A percentile compares a stretch with the other conserved stretches of the same genome.
Evolutionary conservation across 1,140 invertebrate genomes (phyloP).

Genomic region (Druon quercuslanigerum): DNA sequence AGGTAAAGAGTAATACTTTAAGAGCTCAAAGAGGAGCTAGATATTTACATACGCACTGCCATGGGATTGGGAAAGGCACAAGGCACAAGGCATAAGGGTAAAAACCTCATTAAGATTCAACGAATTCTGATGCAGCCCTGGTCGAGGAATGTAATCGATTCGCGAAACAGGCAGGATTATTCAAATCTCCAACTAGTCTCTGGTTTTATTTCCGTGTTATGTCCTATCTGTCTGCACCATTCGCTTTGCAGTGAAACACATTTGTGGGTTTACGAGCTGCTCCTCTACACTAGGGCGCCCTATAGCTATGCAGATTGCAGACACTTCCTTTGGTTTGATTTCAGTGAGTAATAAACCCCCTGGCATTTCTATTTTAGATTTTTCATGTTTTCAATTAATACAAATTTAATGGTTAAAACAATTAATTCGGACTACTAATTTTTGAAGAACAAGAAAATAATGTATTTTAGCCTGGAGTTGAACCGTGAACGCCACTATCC

Average conservation of each 20-base stretch:
- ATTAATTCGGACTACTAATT: too few species aligned
- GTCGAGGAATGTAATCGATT: slow-evolving; percentile 27
- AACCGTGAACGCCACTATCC: too few species aligned
- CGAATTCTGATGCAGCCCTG: slow-evolving; percentile 16
- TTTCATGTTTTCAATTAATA: too few species aligned
- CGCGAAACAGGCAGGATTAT: slow-evolving; percentile 25
- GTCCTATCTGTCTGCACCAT: slow-evolving; percentile 31
- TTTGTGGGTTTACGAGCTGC: slow-evolving; percentile 25
- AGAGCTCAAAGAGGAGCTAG: slow-evolving; percentile 9
- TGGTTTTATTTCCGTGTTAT: slow-evolving; percentile 29
- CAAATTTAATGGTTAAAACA: too few species aligned
- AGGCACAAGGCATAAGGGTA: background rate
- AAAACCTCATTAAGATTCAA: slow-evolving; percentile 30
- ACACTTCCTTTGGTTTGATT: slow-evolving; percentile 26
- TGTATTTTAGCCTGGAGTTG: too few species aligned
- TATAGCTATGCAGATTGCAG: background rate
- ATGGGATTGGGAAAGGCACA: slow-evolving; percentile 1
- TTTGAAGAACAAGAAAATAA: too few species aligned
- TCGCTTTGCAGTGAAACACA: slow-evolving; percentile 23
- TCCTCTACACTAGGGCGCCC: slow-evolving; percentile 5
- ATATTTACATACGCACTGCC: slow-evolving; percentile 15
- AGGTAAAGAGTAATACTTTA: slow-evolving; percentile 16
- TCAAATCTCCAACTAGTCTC: slow-evolving; percentile 30
- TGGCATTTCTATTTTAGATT: too few species aligned
- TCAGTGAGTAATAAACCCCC: background rate